phyloP scores from a whole-genome alignment of 2,113 vertebrate genomes.

The Tetrax tetrax region DNA sequence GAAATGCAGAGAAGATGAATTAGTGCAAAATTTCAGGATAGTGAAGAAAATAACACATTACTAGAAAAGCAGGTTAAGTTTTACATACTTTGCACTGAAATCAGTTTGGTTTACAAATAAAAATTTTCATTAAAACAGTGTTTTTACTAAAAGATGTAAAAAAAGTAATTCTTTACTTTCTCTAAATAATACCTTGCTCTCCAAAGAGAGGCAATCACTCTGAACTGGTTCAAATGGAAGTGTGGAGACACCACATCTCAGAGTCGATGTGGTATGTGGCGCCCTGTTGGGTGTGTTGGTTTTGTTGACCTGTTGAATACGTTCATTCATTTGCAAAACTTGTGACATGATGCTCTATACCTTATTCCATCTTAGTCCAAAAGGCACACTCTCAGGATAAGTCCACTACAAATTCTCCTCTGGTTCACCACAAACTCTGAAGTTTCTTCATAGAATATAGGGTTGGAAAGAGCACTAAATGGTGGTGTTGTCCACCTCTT shows the following conservation, averaged over 20 bases:
- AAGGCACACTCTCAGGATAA: not conserved
- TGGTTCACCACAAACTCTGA: not conserved
- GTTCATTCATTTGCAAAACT: not conserved
- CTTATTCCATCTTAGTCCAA: not conserved
- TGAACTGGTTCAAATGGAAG: not conserved
- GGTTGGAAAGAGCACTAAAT: not conserved
- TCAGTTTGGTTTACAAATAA: not conserved
- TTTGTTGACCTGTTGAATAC: not conserved
- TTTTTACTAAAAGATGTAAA: not conserved
- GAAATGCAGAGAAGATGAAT: not conserved
- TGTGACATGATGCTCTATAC: not conserved
- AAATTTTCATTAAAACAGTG: not conserved
- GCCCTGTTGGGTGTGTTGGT: not conserved
- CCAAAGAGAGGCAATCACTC: not conserved
- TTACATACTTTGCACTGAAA: not conserved
- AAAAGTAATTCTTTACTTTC: not conserved
- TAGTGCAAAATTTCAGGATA: not conserved
- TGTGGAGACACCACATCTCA: not conserved
- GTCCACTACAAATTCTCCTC: not conserved
- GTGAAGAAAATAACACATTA: not conserved
- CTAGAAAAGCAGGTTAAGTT: not conserved
- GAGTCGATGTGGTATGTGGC: not conserved
- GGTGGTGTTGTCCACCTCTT: not conserved
- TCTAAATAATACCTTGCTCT: not conserved
- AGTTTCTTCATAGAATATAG: not conserved